These are phyloP conservation scores for Conistra vaccinii DNA, from an alignment of 2,888 invertebrate species.

Conservation along the genomic window DNA sequence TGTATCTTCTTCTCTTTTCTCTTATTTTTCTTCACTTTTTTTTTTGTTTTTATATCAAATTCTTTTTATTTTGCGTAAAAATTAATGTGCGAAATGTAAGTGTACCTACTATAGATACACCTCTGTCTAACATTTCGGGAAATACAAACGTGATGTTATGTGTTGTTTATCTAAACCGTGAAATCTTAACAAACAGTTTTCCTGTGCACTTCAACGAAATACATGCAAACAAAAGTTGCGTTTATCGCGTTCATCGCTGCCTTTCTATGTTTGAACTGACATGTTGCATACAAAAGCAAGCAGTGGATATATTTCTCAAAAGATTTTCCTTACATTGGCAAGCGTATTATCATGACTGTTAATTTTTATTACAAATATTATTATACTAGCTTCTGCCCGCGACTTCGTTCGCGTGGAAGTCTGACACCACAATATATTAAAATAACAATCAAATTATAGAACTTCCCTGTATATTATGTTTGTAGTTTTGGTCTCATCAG, in stretches of 20 bases:
- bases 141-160: too few relatives aligned
- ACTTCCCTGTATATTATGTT: background rate
- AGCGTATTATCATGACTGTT: constrained; percentile 43
- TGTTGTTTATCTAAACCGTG: constrained; percentile 15
- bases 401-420: too few relatives aligned
- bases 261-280: background rate
- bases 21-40: too few relatives aligned
- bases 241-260: background rate
- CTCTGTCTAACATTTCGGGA: too few relatives aligned
- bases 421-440: too few relatives aligned
- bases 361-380: constrained; percentile 4
- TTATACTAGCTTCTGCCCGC: too few relatives aligned
- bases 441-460: background rate
- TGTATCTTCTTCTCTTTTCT: too few relatives aligned
- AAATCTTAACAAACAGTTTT: constrained; percentile 38
- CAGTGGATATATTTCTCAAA: background rate
- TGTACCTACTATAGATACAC: too few relatives aligned
- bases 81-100: too few relatives aligned
- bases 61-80: too few relatives aligned
- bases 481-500: background rate
- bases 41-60: too few relatives aligned
- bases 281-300: background rate
- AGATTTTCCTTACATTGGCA: constrained; percentile 25
- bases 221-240: background rate
- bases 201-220: constrained; percentile 24